A percentile compares a stretch with the other conserved stretches of the same genome.
These are phyloP conservation scores for Butastur rufipennis DNA, from an alignment of 2,113 vertebrate species.

Conservation along the genomic window DNA sequence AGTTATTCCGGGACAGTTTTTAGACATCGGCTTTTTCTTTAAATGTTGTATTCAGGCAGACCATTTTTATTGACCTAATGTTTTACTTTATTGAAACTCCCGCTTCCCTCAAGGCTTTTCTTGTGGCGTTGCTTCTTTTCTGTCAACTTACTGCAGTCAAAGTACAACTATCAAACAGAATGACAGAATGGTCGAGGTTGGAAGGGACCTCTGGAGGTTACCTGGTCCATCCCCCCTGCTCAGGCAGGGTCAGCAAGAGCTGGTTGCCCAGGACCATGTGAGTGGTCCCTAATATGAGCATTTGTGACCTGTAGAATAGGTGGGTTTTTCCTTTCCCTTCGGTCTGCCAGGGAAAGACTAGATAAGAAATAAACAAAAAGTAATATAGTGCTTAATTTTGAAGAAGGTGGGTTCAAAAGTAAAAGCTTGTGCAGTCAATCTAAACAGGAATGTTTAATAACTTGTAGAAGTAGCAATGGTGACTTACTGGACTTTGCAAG, in stretches of 20 bases:
- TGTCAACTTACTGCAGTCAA: neutral
- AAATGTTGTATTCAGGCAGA: neutral
- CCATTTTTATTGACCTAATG: neutral
- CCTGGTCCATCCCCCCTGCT: neutral
- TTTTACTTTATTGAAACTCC: neutral
- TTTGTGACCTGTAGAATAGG: neutral
- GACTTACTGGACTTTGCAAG: neutral
- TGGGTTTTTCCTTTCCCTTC: neutral
- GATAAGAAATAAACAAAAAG: neutral
- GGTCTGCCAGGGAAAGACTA: neutral
- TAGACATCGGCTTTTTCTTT: neutral
- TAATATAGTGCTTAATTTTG: neutral
- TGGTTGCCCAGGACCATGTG: neutral
- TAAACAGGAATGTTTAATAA: neutral
- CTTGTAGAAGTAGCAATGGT: neutral
- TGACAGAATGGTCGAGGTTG: neutral
- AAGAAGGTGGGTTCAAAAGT: neutral
- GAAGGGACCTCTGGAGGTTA: neutral
- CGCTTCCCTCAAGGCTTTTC: neutral
- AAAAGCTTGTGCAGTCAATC: neutral
- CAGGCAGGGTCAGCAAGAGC: neutral
- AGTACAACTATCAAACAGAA: neutral
- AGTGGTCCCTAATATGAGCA: neutral
- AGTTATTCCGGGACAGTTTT: neutral
- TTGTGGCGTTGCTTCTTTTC: neutral